These are phyloP conservation scores for Archips xylosteana DNA, from an alignment of 2,888 invertebrate species.

Conservation along the genomic window DNA sequence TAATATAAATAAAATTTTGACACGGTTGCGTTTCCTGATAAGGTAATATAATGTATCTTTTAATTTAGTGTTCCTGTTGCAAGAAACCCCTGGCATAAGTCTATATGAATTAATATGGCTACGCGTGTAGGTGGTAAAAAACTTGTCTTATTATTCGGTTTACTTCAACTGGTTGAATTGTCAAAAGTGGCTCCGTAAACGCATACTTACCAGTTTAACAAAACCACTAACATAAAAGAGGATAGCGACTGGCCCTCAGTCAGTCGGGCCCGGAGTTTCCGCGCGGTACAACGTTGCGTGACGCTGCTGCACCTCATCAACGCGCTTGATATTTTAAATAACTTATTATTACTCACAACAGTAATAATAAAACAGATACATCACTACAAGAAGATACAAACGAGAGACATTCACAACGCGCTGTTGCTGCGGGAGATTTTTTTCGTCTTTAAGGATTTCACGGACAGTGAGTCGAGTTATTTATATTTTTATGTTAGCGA, in stretches of 20 bases:
- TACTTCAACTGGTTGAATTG: constrained; percentile 59
- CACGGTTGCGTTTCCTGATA: too few relatives aligned
- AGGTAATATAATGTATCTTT: too few relatives aligned
- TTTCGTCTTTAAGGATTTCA: constrained; percentile 26
- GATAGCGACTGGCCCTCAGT: constrained; percentile 75
- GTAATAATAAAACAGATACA: not conserved
- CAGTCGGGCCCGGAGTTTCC: constrained; percentile 69
- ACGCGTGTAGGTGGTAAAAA: constrained; percentile 56
- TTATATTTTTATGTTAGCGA: constrained; percentile 10
- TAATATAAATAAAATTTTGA: too few relatives aligned
- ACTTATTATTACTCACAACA: not conserved
- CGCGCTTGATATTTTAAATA: not conserved
- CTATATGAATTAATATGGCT: constrained; percentile 43
- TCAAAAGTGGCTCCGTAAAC: constrained; percentile 54
- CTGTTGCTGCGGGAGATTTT: constrained; percentile 9
- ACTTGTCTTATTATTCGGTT: constrained; percentile 53
- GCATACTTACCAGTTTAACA: constrained; percentile 78
- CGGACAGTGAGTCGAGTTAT: constrained; percentile 32
- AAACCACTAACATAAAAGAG: constrained; percentile 77
- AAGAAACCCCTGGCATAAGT: not conserved
- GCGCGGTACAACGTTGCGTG: constrained; percentile 56
- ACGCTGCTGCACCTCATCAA: constrained; percentile 17
- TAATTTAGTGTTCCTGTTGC: too few relatives aligned
- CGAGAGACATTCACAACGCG: constrained; percentile 1
- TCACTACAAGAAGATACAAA: not conserved